Conservation (phyloP, 2,888 invertebrate genomes). For the Mimas tiliae region DNA sequence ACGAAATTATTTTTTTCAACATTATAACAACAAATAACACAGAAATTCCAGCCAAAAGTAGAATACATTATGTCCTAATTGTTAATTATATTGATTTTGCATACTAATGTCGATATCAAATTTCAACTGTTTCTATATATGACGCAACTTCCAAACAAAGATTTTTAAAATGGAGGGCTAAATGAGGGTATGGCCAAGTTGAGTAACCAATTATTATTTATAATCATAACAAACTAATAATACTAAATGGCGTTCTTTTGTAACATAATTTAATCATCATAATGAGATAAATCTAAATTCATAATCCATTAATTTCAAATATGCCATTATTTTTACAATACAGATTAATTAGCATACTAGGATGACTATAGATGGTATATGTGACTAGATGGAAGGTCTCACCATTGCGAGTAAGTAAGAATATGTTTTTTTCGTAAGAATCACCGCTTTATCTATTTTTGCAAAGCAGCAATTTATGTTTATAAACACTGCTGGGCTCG, state of each 20-base stretch:
- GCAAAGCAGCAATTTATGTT: too few species aligned
- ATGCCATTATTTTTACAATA: not conserved
- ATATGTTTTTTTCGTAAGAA: too few species aligned
- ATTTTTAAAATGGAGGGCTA: conserved; percentile 2
- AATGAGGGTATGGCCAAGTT: conserved; percentile 14
- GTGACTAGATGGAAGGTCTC: too few species aligned
- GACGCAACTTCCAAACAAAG: not conserved
- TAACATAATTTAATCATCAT: conserved; percentile 9
- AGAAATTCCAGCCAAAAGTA: not conserved
- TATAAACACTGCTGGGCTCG: too few species aligned
- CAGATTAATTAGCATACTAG: too few species aligned
- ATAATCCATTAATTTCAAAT: not conserved
- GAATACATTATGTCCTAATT: not conserved
- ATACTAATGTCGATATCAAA: not conserved
- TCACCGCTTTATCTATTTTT: too few species aligned
- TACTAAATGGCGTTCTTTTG: conserved; percentile 6
- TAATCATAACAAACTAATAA: not conserved
- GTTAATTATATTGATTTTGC: not conserved
- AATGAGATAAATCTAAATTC: not conserved
- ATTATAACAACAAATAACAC: too few species aligned
- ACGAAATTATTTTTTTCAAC: too few species aligned
- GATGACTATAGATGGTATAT: too few species aligned
- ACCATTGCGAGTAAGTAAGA: too few species aligned
- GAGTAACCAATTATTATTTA: conserved; percentile 8
- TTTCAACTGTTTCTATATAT: not conserved